Evolutionary conservation across 2,888 invertebrate species (phyloP).

Genomic region (Ophion ventricosus): DNA sequence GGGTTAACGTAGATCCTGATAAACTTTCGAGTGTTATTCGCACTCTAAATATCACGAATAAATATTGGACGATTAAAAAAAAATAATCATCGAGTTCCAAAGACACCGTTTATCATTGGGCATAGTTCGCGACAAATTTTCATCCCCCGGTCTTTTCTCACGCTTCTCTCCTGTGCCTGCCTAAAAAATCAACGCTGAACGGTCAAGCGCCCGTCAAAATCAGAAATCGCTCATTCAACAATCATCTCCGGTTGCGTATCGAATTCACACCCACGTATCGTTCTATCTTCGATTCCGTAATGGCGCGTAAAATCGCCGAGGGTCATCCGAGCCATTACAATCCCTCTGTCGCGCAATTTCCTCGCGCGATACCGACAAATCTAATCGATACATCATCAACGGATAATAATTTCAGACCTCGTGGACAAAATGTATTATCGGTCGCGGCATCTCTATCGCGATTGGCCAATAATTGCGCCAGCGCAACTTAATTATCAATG

Average conservation of each 20-base stretch:
- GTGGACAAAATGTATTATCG: conserved; percentile 56
- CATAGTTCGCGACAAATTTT: no score
- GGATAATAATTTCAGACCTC: conserved; percentile 51
- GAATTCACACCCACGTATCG: neutral
- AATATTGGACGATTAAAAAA: neutral
- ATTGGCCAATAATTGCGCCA: conserved; percentile 46
- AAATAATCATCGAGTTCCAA: neutral
- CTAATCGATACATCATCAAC: conserved; percentile 55
- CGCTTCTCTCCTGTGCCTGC: no score
- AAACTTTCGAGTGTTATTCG: neutral
- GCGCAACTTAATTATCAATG: conserved; percentile 46
- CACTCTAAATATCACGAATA: neutral
- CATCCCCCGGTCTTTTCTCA: no score
- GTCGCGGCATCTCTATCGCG: conserved; percentile 22
- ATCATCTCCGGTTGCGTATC: neutral
- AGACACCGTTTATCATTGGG: neutral
- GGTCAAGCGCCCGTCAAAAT: neutral
- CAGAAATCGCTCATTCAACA: neutral
- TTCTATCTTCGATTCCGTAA: neutral
- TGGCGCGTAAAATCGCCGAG: neutral
- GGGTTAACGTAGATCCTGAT: neutral
- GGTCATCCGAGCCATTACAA: neutral
- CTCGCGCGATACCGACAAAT: neutral
- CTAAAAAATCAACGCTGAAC: no score
- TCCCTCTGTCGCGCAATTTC: neutral